phyloP scores from a whole-genome alignment of 2,797 vertebrate genomes.

The Acrossocheilus fasciatus region DNA sequence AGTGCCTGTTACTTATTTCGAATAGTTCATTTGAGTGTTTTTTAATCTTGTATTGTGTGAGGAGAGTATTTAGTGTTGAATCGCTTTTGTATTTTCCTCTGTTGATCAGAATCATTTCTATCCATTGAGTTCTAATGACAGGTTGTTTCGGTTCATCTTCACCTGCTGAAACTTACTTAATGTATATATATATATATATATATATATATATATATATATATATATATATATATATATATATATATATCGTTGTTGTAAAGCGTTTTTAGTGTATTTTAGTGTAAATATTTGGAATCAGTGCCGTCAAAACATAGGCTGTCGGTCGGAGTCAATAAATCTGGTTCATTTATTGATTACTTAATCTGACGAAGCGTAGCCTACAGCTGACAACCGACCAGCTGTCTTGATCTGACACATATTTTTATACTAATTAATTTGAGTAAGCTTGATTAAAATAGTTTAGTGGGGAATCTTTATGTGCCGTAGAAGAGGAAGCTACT shows the following conservation, averaged over 20 bases:
- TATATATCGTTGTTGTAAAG: background rate
- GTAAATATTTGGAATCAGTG: background rate
- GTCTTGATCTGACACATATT: background rate
- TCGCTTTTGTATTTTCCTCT: background rate
- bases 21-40: background rate
- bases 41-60: background rate
- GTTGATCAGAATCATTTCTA: background rate
- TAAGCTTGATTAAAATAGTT: background rate
- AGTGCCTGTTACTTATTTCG: background rate
- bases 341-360: slow-evolving; percentile 1
- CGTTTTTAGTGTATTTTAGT: background rate
- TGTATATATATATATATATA: too few species aligned
- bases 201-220: too few species aligned
- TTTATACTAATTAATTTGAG: background rate
- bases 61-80: background rate
- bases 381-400: background rate
- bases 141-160: slow-evolving; percentile 20
- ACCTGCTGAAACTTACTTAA: background rate
- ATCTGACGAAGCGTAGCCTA: background rate
- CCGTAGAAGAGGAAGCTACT: slow-evolving; percentile 4
- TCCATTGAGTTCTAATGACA: background rate
- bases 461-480: background rate
- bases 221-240: too few species aligned
- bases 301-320: background rate
- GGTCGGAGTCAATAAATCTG: background rate